Evolutionary conservation across 2,797 vertebrate genomes (phyloP), one percentile per base, ranked within the genome.

Genomic region (Oophaga sylvatica): DNA sequence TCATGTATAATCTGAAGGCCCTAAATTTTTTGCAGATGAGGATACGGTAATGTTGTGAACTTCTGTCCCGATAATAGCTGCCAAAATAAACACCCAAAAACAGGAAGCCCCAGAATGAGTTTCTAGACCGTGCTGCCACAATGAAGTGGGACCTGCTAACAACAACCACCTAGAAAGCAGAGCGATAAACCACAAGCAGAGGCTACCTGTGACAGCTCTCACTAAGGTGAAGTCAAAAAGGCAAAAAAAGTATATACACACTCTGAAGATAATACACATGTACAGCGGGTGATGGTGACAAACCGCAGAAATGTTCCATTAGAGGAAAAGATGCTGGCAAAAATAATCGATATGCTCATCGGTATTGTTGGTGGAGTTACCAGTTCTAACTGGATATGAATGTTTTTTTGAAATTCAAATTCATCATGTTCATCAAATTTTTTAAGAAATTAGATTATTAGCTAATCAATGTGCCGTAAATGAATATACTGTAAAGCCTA

Each of bases 131-230:
- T 16, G 45, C 53, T 79, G 8, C 29, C 9, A 73, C 15, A 60
- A 16, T 81, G 62, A 81, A 8, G 45, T 56, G 35, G 15, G n/a
- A 71, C 65, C 0, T 17, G 62, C 63, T 67, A 10, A 48, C 31
- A 81, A 31, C 53, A 60, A 56, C 35, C 12, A 65, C n/a, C 41
- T 70, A 57, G n/a, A 83, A 70, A 82, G 63, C 15, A 68, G 65
- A 70, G 48, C 48, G 22, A 20, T 48, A 56, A 63, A 81, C 62
- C 80, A 68, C 63, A 83, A 70, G 62, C 2, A 68, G 80, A 67
- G 80, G 12, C 80, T 56, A 82, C 22, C 22, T 19, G 41, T 22
- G 76, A 53, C 26, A 56, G 48, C 76, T 7, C 8, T 26, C n/a
- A 78, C 13, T 56, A 15, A 10, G 75, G 13, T 26, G 2, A 35